Evolutionary conservation across 2,797 vertebrate genomes (phyloP).

Genomic region (Echiichthys vipera): DNA sequence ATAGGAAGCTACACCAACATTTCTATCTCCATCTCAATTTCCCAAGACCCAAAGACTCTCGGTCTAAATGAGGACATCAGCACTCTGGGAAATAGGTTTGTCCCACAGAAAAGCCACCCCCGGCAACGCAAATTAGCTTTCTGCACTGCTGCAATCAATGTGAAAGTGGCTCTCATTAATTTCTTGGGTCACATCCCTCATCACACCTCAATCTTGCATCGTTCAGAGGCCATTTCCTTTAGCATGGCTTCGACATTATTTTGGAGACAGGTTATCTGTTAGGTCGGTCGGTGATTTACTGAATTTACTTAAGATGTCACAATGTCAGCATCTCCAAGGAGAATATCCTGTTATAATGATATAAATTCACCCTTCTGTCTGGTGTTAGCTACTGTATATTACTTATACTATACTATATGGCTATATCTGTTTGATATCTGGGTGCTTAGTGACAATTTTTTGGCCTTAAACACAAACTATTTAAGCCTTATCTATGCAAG

Average conservation of each 20-base stretch:
- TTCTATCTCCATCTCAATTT: constrained; percentile 72
- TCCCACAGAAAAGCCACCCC: constrained; percentile 54
- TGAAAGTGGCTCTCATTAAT: constrained; percentile 69
- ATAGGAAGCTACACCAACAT: constrained; percentile 43
- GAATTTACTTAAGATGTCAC: constrained; percentile 28
- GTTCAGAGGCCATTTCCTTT: constrained; percentile 45
- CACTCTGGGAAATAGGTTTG: constrained; percentile 70
- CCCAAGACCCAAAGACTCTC: constrained; percentile 50
- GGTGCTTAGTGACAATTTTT: neutral
- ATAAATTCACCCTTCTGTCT: neutral
- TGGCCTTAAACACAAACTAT: constrained; percentile 3
- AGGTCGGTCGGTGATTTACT: constrained; percentile 24
- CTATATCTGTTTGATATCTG: neutral
- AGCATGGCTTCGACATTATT: constrained; percentile 24
- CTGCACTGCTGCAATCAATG: constrained; percentile 64
- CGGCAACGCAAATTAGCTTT: constrained; percentile 66
- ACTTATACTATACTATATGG: neutral
- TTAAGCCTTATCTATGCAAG: neutral
- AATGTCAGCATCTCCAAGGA: constrained; percentile 9
- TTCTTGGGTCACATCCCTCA: constrained; percentile 55
- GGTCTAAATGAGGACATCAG: constrained; percentile 75
- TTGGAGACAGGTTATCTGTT: constrained; percentile 16
- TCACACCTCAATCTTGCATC: constrained; percentile 45
- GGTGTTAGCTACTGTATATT: neutral
- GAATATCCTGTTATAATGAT: neutral